Percentiles rank a stretch among this genome's conserved stretches.
phyloP scores from a whole-genome alignment of 92 coral and sea anemone genomes.

The Actinernus sp. region DNA sequence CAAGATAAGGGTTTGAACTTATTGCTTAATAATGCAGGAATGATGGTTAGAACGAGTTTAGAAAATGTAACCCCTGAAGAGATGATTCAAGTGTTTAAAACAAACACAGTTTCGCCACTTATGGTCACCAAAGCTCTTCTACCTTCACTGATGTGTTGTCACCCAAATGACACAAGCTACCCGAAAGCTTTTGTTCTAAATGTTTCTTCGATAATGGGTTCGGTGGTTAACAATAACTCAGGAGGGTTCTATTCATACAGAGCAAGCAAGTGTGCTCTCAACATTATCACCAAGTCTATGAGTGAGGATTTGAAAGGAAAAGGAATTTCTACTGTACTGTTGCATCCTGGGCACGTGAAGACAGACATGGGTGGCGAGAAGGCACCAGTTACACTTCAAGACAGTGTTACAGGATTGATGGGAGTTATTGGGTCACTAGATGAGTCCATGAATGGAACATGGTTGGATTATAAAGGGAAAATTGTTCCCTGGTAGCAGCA shows the following conservation, averaged over 20 bases:
- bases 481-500: slow-evolving; percentile 20
- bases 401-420: slow-evolving; percentile 72
- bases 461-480: slow-evolving; percentile 37
- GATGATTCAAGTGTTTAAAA: slow-evolving; percentile 66
- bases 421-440: slow-evolving; percentile 73
- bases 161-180: slow-evolving; percentile 9
- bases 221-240: slow-evolving; percentile 22
- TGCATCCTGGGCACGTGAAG: slow-evolving; percentile 86
- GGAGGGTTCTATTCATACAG: slow-evolving; percentile 64
- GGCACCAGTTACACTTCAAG: slow-evolving; percentile 30
- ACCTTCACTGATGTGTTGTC: slow-evolving; percentile 68
- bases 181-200: slow-evolving; percentile 62
- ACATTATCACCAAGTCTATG: slow-evolving; percentile 67
- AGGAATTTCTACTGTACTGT: slow-evolving; percentile 57
- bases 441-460: slow-evolving; percentile 14
- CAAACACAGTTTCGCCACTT: slow-evolving; percentile 80
- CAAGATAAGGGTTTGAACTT: slow-evolving; percentile 72
- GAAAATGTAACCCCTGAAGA: slow-evolving; percentile 74
- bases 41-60: slow-evolving; percentile 19
- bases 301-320: slow-evolving; percentile 65
- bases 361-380: slow-evolving; percentile 77
- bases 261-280: slow-evolving; percentile 75
- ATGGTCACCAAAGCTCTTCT: slow-evolving; percentile 75
- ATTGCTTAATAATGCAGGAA: slow-evolving; percentile 82
- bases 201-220: slow-evolving; percentile 60